Base-by-base conservation (phyloP, 2,888 invertebrate genomes). In the Tetropium fuscum region DNA sequence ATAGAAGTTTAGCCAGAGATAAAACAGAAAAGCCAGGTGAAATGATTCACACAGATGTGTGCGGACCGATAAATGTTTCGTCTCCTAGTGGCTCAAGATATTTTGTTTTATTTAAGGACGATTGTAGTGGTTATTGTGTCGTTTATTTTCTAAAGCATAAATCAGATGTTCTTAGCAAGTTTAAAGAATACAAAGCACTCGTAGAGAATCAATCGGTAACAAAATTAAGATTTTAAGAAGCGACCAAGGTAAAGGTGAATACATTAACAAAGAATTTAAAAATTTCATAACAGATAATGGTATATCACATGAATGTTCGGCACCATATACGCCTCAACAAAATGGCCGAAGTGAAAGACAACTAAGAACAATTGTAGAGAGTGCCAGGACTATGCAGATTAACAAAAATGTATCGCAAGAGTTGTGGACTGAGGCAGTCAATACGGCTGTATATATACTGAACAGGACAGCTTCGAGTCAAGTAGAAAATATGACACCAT, bases 361-460 rank as follows among this genome's bases (percentile, higher is more conserved):
- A 36, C 74, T 74, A 27, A 40, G 77, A 16, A 76, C 76, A n/a
- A 65, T 78, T 10, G 66, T 77, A 7, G 78, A 79, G 57, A 64
- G 49, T 43, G 75, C 76, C 2, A 63, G 73, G 45, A 55, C 76
- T 0, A 74, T 78, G 73, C 16, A 78, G 11, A 34, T 62, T 3
- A n/a, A n/a, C n/a, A 63, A 63, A 18, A 58, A 70, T 25, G 40
- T 78, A 18, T 67, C 66, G 1, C 54, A 65, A n/a, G 13, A 44
- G n/a, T 63, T 74, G 25, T n/a, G n/a, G n/a, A n/a, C n/a, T n/a
- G n/a, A n/a, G n/a, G n/a, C n/a, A n/a, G n/a, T n/a, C n/a, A 68
- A 66, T 16, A 76, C 73, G 13, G 74, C 77, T 13, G 71, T 69
- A 2, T 78, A 78, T 55, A 11, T 78, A 3, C 49, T 74, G 5